Evolutionary conservation across 2,888 invertebrate species (phyloP).

Genomic region (Ophraella communa): DNA sequence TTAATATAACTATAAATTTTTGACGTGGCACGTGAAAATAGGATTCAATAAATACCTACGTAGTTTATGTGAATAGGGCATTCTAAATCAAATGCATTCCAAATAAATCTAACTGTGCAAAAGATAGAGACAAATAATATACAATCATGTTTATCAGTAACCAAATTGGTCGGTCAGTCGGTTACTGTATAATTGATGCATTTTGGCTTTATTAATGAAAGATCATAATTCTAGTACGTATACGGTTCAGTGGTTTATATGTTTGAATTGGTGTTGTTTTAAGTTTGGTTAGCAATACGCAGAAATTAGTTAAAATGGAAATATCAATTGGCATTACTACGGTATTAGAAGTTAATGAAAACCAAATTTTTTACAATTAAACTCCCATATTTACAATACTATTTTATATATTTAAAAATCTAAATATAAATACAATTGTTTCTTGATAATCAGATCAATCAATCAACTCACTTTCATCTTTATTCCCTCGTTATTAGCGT

Average conservation of each 20-base stretch:
- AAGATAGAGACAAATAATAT: neutral
- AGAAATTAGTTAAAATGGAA: neutral
- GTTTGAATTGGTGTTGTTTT: neutral
- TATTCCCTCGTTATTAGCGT: too few species aligned
- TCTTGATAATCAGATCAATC: too few species aligned
- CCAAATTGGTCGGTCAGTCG: slow-evolving; percentile 1
- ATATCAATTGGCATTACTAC: neutral
- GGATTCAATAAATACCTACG: neutral
- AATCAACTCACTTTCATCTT: too few species aligned
- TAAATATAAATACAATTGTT: too few species aligned
- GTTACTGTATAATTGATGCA: slow-evolving; percentile 6
- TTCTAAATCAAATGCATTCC: neutral
- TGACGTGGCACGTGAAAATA: neutral
- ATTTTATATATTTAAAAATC: too few species aligned
- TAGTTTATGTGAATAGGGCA: neutral
- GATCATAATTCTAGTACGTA: slow-evolving; percentile 1
- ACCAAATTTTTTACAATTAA: neutral
- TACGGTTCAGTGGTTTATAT: slow-evolving; percentile 5
- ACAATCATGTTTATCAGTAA: neutral
- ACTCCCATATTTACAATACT: too few species aligned
- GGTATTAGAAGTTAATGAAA: neutral
- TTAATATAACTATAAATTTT: neutral
- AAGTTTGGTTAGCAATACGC: neutral
- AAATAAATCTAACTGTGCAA: neutral
- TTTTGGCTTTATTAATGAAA: slow-evolving; percentile 7